Evolutionary conservation across 2,888 invertebrate genomes (phyloP), one percentile per base, ranked within the genome.

Genomic region (Philopedon plagiatum): DNA sequence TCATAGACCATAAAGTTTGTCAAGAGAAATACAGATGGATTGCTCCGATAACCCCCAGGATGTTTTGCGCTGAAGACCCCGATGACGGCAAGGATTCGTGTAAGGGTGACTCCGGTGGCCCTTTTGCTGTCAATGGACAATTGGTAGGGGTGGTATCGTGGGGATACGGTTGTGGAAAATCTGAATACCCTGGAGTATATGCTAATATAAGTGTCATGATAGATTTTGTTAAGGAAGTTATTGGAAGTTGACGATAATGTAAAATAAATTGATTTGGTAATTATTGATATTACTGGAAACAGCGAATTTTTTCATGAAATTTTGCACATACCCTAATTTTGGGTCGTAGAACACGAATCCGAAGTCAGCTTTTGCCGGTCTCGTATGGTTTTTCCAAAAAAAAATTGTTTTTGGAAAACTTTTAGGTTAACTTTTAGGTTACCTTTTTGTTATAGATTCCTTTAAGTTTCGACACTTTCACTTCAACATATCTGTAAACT

Each of bases 61-160:
- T 90, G 90, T 87, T 91, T 80, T 90, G 90, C 78, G 90, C 90
- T 0, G 90, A 90, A 39, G 88, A 88, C 77, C 86, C 88, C 76
- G 23, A 19, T 4, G 86, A 87, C 2, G 88, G 89, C 41, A 88
- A 89, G 61, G 79, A 79, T 51, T 64, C 77, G 2, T 80, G 79
- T 67, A 77, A 80, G 73, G 81, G 80, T 21, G 81, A 81, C 64
- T 79, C 80, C 34, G 81, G 81, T 11, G 81, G 81, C 9, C 80
- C 80, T 34, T 63, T 80, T 51, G 75, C 76, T 15, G 70, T 79
- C 5, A 64, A 76, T 15, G 75, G 75, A 13, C 49, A 69, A 15
- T 76, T 81, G 19, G 74, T 75, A 57, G 81, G 81, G 5, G 71
- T 81, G 5, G 79, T 79, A 8, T 80, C 81, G 2, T 81, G 79